Conservation (phyloP, 2,888 invertebrate species). For the Tinea pellionella region DNA sequence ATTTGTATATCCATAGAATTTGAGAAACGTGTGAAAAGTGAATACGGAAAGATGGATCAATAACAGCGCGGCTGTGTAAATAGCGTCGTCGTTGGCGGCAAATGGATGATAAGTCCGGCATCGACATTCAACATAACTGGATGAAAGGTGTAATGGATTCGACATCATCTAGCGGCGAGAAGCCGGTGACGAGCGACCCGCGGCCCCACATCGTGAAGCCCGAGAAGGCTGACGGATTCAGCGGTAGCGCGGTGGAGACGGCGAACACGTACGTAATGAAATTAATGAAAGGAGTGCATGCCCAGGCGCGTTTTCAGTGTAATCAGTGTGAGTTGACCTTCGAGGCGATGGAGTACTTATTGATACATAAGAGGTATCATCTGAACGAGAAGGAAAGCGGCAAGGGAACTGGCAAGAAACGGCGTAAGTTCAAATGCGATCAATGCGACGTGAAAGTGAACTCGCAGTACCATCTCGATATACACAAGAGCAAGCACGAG, state of each 20-base stretch:
- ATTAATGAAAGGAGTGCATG: slow-evolving; percentile 28
- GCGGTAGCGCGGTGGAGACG: slow-evolving; percentile 34
- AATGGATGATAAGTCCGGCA: slow-evolving; percentile 59
- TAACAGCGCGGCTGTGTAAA: slow-evolving; percentile 36
- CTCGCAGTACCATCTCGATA: slow-evolving; percentile 59
- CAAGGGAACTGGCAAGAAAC: slow-evolving; percentile 49
- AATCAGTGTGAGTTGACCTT: slow-evolving; percentile 58
- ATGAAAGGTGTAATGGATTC: slow-evolving; percentile 65
- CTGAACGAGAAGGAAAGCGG: slow-evolving; percentile 39
- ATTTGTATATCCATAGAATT: background rate
- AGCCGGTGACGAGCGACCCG: slow-evolving; percentile 34
- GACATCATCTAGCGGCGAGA: slow-evolving; percentile 41
- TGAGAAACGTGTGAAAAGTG: background rate
- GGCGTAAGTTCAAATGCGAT: slow-evolving; percentile 57
- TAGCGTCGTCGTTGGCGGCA: slow-evolving; percentile 37
- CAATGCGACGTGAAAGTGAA: slow-evolving; percentile 62
- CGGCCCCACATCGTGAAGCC: slow-evolving; percentile 47
- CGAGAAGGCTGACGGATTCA: slow-evolving; percentile 60
- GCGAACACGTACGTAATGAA: slow-evolving; percentile 43
- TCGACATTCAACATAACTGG: slow-evolving; percentile 58
- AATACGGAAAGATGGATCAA: slow-evolving; percentile 37
- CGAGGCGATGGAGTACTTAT: slow-evolving; percentile 54
- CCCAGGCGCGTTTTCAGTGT: slow-evolving; percentile 43
- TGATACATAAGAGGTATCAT: slow-evolving; percentile 60
- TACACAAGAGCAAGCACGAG: slow-evolving; percentile 59